Percentiles rank a stretch among this genome's conserved stretches.
Evolutionary conservation across 2,888 invertebrate genomes (phyloP).

Genomic region (Zygogramma bicolorata): DNA sequence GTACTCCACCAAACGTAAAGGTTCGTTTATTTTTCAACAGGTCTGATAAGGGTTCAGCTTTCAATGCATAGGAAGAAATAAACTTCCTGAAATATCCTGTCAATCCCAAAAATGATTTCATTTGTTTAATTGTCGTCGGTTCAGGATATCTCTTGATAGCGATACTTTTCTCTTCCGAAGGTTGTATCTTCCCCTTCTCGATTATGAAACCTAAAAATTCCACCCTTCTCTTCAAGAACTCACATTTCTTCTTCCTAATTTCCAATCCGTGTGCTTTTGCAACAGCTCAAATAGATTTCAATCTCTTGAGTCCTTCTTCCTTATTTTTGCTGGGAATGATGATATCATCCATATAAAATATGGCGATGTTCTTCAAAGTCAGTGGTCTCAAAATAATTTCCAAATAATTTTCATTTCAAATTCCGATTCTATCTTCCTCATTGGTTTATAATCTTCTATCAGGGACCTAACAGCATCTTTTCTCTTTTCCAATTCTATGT

Average conservation of each 20-base stretch:
- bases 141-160: slow-evolving; percentile 51
- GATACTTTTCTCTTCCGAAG: slow-evolving; percentile 41
- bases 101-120: slow-evolving; percentile 57
- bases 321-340: slow-evolving; percentile 18
- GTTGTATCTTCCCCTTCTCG: slow-evolving; percentile 44
- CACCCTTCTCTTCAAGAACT: slow-evolving; percentile 53
- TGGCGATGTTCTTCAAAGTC: neutral
- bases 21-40: slow-evolving; percentile 42
- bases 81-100: slow-evolving; percentile 60
- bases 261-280: slow-evolving; percentile 47
- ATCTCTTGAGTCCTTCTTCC: slow-evolving; percentile 43
- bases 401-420: slow-evolving; percentile 25
- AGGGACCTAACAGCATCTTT: neutral
- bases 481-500: neutral
- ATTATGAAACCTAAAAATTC: slow-evolving; percentile 47
- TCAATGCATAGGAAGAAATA: slow-evolving; percentile 53
- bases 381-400: slow-evolving; percentile 18
- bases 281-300: slow-evolving; percentile 50
- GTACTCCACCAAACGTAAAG: slow-evolving; percentile 38
- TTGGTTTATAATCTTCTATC: slow-evolving; percentile 15
- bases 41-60: slow-evolving; percentile 58
- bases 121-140: slow-evolving; percentile 51
- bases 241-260: slow-evolving; percentile 60
- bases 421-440: neutral
- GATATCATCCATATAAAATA: slow-evolving; percentile 36